These are phyloP conservation scores for Portunus trituberculatus DNA, from an alignment of 1,140 invertebrate species.

Conservation along the genomic window DNA sequence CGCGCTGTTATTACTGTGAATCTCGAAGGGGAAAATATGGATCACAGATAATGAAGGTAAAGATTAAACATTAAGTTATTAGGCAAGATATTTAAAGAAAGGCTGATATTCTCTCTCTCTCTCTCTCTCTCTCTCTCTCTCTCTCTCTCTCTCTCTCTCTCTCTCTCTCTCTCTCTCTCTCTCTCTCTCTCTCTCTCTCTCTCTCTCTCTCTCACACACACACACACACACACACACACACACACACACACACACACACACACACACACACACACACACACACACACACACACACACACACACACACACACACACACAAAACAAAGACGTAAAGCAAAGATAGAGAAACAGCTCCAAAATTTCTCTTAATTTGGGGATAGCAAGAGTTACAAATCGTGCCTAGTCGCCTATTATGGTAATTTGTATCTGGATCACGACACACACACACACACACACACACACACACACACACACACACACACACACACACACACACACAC, in stretches of 20 bases:
- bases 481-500: too few relatives aligned
- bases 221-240: too few relatives aligned
- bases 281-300: neutral
- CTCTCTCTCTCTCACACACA: neutral
- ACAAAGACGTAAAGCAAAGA: neutral
- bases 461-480: too few relatives aligned
- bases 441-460: too few relatives aligned
- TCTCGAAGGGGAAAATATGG: neutral
- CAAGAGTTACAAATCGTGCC: neutral
- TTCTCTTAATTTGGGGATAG: neutral
- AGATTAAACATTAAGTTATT: neutral
- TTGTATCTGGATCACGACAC: neutral
- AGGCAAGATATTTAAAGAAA: neutral
- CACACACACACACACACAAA: neutral
- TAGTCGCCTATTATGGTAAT: neutral
- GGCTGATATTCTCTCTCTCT: neutral
- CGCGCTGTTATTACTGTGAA: neutral
- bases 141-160: neutral
- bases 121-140: neutral
- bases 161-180: neutral
- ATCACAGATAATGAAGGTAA: neutral
- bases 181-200: slow-evolving; percentile 11
- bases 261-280: too few relatives aligned
- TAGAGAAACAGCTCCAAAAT: neutral
- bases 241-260: too few relatives aligned